Evolutionary conservation across 2,797 vertebrate species (phyloP), one percentile per base, ranked within the genome.

Genomic region (Fistularia commersonii): DNA sequence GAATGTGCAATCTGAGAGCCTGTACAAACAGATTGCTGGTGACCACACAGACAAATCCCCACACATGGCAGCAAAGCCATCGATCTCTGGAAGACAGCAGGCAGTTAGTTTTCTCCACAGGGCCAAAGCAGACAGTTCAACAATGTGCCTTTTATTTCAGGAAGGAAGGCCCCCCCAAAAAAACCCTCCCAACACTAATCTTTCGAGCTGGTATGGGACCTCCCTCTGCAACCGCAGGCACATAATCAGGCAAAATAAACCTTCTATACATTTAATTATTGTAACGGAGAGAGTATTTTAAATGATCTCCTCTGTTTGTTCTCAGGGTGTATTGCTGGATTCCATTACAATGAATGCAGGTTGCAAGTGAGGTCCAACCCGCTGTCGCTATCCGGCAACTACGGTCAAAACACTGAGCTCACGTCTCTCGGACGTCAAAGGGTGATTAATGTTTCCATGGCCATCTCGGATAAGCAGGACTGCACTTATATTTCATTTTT

Each of bases 131-230:
- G 64, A 74, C 64, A 76, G 55, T 57, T 53, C 69, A 83, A 91
- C 87, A 88, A 89, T 83, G 73, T 52, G 44, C 57, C 76, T 80
- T 88, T 85, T 84, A 85, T 87, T 87, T 79, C 62, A 49, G 57
- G 7, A 31, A 8, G 74, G 71, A 76, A 68, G 46, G 45, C 72
- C 79, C 77, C 76, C 78, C 45, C 15, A 73, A 83, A 83, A 40
- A 47, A 57, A 49, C 37, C 48, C 10, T 14, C 32, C 51, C 61
- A 60, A 54, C 66, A 50, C 75, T 66, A 48, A 77, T 82, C 75
- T 76, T 74, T 81, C 61, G 60, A 66, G 55, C n/a, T 4, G 23
- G 23, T 23, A 23, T 23, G 23, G 23, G 23, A 37, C 44, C 65
- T 75, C 48, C 74, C 65, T 47, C 43, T 31, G 44, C 60, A 68